Conservation (phyloP, 1,140 invertebrate genomes). For the Orius insidiosus region DNA sequence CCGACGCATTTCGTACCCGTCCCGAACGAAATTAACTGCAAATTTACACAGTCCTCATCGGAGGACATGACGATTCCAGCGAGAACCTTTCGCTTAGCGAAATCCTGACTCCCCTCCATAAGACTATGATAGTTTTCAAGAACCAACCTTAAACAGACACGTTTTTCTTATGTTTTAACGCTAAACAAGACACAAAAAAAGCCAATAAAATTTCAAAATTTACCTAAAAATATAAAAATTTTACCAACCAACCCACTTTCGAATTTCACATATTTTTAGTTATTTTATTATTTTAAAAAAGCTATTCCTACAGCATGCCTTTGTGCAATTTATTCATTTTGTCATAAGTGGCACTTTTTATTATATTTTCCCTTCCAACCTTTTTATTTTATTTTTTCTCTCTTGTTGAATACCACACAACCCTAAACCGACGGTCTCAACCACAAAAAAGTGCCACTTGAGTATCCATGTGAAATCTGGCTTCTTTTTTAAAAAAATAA, state of each 20-base stretch:
- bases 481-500: too few relatives aligned
- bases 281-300: too few relatives aligned
- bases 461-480: too few relatives aligned
- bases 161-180: too few relatives aligned
- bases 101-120: slow-evolving; percentile 48
- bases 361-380: too few relatives aligned
- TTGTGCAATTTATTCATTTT: background rate
- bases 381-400: too few relatives aligned
- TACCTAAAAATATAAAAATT: too few relatives aligned
- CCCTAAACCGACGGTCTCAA: too few relatives aligned
- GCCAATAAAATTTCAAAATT: background rate
- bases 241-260: background rate
- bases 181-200: slow-evolving; percentile 2
- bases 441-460: too few relatives aligned
- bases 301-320: background rate
- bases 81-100: slow-evolving; percentile 72
- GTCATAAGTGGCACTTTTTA: too few relatives aligned
- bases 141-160: slow-evolving; percentile 38
- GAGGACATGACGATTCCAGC: slow-evolving; percentile 78
- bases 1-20: slow-evolving; percentile 88
- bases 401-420: too few relatives aligned
- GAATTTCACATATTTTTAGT: too few relatives aligned
- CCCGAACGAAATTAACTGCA: slow-evolving; percentile 48
- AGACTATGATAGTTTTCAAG: slow-evolving; percentile 63
- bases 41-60: slow-evolving; percentile 33